Percentiles rank a stretch among this genome's conserved stretches.
Conservation (phyloP, 2,888 invertebrate species). For the Endotricha flammealis region DNA sequence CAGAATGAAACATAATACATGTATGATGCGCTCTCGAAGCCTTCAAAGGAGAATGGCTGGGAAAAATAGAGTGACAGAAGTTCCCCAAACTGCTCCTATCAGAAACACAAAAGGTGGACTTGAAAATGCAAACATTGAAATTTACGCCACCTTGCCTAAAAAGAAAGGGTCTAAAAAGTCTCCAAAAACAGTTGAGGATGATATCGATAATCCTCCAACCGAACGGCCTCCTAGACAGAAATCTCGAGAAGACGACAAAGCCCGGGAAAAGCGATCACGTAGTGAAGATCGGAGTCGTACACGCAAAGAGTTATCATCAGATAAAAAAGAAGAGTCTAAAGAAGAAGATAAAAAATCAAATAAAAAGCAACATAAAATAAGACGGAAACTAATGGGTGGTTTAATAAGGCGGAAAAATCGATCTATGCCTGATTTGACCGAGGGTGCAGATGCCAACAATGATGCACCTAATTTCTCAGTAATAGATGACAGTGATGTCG, state of each 20-base stretch:
- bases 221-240: slow-evolving; percentile 86
- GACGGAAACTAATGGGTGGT: slow-evolving; percentile 93
- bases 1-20: slow-evolving; percentile 95
- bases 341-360: slow-evolving; percentile 84
- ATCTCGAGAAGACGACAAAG: slow-evolving; percentile 83
- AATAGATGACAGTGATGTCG: slow-evolving; percentile 87
- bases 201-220: slow-evolving; percentile 83
- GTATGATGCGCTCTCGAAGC: slow-evolving; percentile 93
- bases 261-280: slow-evolving; percentile 86
- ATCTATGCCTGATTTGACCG: slow-evolving; percentile 94
- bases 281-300: slow-evolving; percentile 92
- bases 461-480: slow-evolving; percentile 65
- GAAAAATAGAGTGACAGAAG: slow-evolving; percentile 80
- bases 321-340: slow-evolving; percentile 79
- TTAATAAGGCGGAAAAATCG: slow-evolving; percentile 91
- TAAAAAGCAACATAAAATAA: slow-evolving; percentile 94
- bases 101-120: slow-evolving; percentile 85
- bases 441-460: slow-evolving; percentile 81
- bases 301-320: slow-evolving; percentile 84
- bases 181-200: slow-evolving; percentile 83
- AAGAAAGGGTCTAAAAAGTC: slow-evolving; percentile 86
- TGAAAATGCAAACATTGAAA: slow-evolving; percentile 89
- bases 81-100: slow-evolving; percentile 81
- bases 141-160: slow-evolving; percentile 94
- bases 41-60: slow-evolving; percentile 89